Evolutionary conservation across 2,888 invertebrate genomes (phyloP).

Genomic region (Acanthosepion lycidas): DNA sequence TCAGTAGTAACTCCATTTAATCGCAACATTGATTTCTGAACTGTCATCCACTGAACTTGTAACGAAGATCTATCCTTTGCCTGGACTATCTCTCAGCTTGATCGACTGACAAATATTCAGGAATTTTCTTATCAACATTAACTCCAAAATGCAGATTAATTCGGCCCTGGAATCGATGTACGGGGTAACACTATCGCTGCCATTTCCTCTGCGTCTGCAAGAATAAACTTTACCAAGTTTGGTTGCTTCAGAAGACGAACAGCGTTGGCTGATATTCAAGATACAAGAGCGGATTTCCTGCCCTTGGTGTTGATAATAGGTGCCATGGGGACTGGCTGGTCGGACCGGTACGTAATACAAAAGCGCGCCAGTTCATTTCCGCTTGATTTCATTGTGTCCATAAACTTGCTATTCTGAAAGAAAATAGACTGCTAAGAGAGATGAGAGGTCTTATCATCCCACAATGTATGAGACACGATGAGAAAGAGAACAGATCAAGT

Average conservation of each 20-base stretch:
- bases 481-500: not conserved
- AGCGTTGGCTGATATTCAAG: conserved; percentile 33
- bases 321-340: not conserved
- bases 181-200: not conserved
- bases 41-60: not conserved
- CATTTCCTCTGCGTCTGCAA: not conserved
- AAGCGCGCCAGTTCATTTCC: not conserved
- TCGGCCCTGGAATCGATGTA: not conserved
- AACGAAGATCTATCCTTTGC: not conserved
- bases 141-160: conserved; percentile 22
- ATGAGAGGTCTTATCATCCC: not conserved
- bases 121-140: conserved; percentile 11
- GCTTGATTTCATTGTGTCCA: conserved; percentile 4
- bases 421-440: not conserved
- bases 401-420: not conserved
- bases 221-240: not conserved
- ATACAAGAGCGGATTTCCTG: not conserved
- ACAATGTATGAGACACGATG: not conserved
- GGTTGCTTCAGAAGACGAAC: not conserved
- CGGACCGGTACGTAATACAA: not conserved
- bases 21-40: no score
- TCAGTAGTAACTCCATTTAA: no score
- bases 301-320: not conserved
- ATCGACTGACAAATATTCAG: conserved; percentile 21
- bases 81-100: not conserved